Evolutionary conservation across 2,797 vertebrate species (phyloP), one percentile per base, ranked within the genome.

Genomic region (Pseudochirops cupreus): DNA sequence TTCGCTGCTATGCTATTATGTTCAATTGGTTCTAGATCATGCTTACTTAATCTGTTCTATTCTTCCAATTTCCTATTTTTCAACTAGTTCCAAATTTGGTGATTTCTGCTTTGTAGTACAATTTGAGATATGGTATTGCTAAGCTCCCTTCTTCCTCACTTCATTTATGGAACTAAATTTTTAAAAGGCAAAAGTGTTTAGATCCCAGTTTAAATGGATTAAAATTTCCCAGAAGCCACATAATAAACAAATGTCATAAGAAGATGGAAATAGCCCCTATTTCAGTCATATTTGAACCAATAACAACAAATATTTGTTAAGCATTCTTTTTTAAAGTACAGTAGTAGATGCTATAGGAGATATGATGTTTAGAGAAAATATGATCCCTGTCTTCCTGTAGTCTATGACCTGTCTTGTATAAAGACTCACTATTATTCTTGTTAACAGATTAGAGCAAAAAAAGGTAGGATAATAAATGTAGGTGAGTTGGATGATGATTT

Each of bases 401-500:
- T 74, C 0, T 92, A 33, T 29, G 82, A 87, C 2, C 2, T 33
- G 7, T 26, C 24, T 3, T 87, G 9, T 0, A 16, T 21, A 33
- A 62, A 12, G 18, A 92, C 9, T 46, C 28, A 1, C 16, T n/a
- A 53, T n/a, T 92, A 52, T 24, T 31, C 7, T 95, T 94, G 5
- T 3, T 33, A 54, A 57, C 3, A 46, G 82, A 50, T 28, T 6
- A 26, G 21, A 46, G 87, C 2, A 11, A 11, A 91, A 29, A 53
- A 39, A 56, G 0, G 1, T 56, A 29, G 46, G 13, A 39, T 93
- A 67, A 91, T 92, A 28, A 56, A 58, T 10, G 9, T 24, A 13
- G 12, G 46, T 16, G 50, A 91, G n/a, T 91, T 95, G 39, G 21
- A 90, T 52, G n/a, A 39, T 95, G 39, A 82, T 59, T 59, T 96